These are phyloP conservation scores for Erpornis zantholeuca DNA, from an alignment of 2,113 vertebrate species.

Conservation along the genomic window DNA sequence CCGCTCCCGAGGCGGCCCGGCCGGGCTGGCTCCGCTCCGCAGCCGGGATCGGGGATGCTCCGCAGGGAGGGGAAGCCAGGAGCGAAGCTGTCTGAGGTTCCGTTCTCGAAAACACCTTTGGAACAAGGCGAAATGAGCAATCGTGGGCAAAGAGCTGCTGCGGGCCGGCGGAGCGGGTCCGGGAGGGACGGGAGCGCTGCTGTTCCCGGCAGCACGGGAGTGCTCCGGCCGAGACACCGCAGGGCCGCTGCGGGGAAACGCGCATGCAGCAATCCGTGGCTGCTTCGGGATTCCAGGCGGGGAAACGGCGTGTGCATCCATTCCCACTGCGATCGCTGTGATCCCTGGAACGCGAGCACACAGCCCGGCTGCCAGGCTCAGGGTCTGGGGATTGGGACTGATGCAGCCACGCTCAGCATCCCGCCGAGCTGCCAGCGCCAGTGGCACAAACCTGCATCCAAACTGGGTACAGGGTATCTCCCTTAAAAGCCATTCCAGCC, in stretches of 20 bases:
- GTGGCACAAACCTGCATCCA: not conserved
- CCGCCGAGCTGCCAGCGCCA: not conserved
- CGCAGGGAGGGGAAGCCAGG: not conserved
- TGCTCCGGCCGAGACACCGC: not conserved
- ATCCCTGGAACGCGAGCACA: not conserved
- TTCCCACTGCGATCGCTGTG: not conserved
- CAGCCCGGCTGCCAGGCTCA: not conserved
- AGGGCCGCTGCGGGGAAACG: too few relatives aligned
- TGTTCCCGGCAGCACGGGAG: not conserved
- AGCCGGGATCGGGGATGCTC: not conserved
- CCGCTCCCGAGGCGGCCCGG: not conserved
- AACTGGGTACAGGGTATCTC: rapidly evolving
- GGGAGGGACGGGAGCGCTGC: not conserved
- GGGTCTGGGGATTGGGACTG: not conserved
- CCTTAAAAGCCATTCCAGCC: not conserved
- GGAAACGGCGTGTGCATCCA: not conserved
- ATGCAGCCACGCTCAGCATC: not conserved
- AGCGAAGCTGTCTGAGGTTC: not conserved
- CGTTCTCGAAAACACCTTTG: not conserved
- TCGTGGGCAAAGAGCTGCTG: not conserved
- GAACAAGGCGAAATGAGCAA: not conserved
- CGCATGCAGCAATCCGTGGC: not conserved
- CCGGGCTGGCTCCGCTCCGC: not conserved
- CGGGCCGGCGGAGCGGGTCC: not conserved
- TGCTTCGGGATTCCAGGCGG: not conserved